Base-by-base conservation (phyloP, 2,113 vertebrate species). In the Albula glossodonta region DNA sequence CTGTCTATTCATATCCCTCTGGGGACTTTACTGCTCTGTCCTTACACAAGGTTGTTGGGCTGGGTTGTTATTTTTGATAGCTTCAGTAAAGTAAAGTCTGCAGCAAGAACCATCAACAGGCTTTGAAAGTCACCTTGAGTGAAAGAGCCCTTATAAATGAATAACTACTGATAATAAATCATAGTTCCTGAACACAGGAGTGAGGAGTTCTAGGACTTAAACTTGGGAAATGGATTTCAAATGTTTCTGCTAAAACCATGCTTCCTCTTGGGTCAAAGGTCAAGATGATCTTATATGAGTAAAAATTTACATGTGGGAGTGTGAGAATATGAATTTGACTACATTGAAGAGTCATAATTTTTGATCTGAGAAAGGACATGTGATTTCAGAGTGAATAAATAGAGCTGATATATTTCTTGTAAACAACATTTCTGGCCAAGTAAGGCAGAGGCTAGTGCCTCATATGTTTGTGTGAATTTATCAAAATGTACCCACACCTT, bases 81-180 rank as follows among this genome's bases (percentile, higher is more conserved):
- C 31, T 63, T 49, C 51, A 66, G 41, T 66, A 6, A 51, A 12
- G 83, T 10, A 56, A 88, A 85, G 80, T 79, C 56, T 48, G 52
- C 49, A 25, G 8, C 3, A 19, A 52, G 51, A 41, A 60, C 52
- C 74, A 63, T 85, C 52, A 87, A 79, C 74, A 86, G 74, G 12
- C 19, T 78, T 82, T 60, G 80, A 86, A 77, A 83, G 66, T 86
- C 70, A 60, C 74, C 85, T 66, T 63, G 70, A 22, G 53, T 22
- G 8, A 17, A 82, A 82, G 85, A 19, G n/a, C 15, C 53, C 51
- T 31, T 51, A 49, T 6, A 51, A 57, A 86, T 82, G 85, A 86
- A 83, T 83, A 51, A 86, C 77, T 82, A 78, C 52, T 82, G 31
- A 31, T 25, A 57, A 86, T 78, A 82, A 83, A 15, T 15, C 3